Evolutionary conservation across 2,888 invertebrate genomes (phyloP), one percentile per base, ranked within the genome.

Genomic region (Mythimna lalbum): DNA sequence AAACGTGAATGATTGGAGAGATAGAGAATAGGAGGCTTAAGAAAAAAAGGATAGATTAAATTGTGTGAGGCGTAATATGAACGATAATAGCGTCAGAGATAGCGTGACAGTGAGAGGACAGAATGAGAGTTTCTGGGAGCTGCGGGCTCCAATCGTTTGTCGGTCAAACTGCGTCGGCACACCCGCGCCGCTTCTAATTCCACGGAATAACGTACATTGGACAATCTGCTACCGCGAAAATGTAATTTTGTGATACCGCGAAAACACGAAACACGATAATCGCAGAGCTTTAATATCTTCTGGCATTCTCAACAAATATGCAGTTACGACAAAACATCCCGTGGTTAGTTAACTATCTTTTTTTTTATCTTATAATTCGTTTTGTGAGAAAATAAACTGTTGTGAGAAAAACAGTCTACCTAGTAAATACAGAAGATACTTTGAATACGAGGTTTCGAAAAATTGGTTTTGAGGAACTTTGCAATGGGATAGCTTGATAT

Each of bases 341-440:
- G 27, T 23, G 17, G n/a, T 19, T 33, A 27, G n/a, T 19, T 53
- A 14, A 17, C 39, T 52, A 52, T 60, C 52, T 82, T 65, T 82
- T 60, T 73, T 82, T 63, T 63, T 19, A 71, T 71, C 65, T 63
- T n/a, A n/a, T 59, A 49, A 77, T 78, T 77, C 50, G 64, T 63
- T 62, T 76, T 23, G 52, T 17, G 10, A 52, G 10, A 21, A 33
- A n/a, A 12, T 39, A 47, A 43, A 9, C 27, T 33, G 23, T n/a
- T 17, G 47, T 10, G 10, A n/a, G n/a, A n/a, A n/a, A n/a, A n/a
- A n/a, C n/a, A n/a, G n/a, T n/a, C n/a, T n/a, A n/a, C n/a, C n/a
- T 10, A 36, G 36, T 36, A 36, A 10, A 1, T 36, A 10, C 36
- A 2, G 9, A 10, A 36, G 36, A 36, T 36, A 10, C 10, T 7